Evolutionary conservation across 2,797 vertebrate genomes (phyloP).

Genomic region (Cirrhinus mrigala): DNA sequence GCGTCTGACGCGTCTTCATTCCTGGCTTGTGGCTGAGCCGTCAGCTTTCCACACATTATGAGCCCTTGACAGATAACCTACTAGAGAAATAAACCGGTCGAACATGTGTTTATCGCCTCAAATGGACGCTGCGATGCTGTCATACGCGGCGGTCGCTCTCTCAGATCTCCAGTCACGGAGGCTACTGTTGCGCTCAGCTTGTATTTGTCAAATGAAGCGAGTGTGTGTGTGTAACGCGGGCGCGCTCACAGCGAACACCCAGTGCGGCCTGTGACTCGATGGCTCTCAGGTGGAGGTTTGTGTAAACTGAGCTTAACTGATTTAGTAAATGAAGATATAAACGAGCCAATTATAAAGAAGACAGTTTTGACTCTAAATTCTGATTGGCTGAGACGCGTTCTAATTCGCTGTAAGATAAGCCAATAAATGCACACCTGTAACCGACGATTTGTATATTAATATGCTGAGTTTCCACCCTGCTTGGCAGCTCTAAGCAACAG

Average conservation of each 20-base stretch:
- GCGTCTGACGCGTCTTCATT: slow-evolving; percentile 23
- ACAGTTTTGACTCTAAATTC: not conserved
- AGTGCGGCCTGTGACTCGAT: slow-evolving; percentile 15
- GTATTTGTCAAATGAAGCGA: slow-evolving; percentile 32
- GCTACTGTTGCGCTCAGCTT: slow-evolving; percentile 48
- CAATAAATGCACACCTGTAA: not conserved
- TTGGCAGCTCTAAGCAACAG: not conserved
- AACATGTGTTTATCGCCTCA: slow-evolving; percentile 1
- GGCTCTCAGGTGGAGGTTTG: slow-evolving; percentile 2
- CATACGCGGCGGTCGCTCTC: not conserved
- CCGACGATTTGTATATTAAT: not conserved
- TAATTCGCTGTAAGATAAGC: not conserved
- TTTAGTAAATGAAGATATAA: not conserved
- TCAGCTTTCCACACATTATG: not conserved
- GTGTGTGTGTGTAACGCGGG: not conserved
- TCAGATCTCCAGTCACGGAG: slow-evolving; percentile 21
- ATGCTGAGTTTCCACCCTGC: not conserved
- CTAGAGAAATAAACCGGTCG: not conserved
- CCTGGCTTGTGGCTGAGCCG: slow-evolving; percentile 17
- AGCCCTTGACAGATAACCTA: not conserved
- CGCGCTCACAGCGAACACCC: not conserved
- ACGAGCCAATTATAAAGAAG: not conserved
- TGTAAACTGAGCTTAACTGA: not conserved
- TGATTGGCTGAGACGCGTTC: not conserved
- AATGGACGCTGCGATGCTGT: slow-evolving; percentile 14